Evolutionary conservation across 2,797 vertebrate species (phyloP), one percentile per base, ranked within the genome.

Genomic region (Botia almorhae): DNA sequence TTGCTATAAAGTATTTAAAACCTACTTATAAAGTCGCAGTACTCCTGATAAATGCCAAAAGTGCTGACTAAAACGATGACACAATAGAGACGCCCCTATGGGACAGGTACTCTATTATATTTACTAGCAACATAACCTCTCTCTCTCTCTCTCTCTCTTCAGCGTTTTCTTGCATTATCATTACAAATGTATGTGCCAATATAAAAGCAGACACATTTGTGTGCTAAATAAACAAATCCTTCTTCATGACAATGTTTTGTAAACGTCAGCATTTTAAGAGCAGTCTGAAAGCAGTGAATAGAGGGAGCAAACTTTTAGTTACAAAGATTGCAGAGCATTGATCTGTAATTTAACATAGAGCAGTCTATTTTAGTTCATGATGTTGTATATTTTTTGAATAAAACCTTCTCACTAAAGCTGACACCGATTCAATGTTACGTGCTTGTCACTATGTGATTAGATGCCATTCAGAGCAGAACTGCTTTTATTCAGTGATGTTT

Each of bases 61-160:
- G 56, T 58, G 58, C 23, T 26, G 13, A 29, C 17, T 7, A 11
- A 76, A 12, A 67, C 10, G 7, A 39, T 51, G 46, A 33, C 8
- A 43, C 39, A 19, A 53, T 46, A 8, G 39, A 8, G 11, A 29
- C 17, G 21, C 65, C 67, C 76, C 76, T 70, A 23, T 51, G 8
- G 67, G 76, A 33, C 67, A 78, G 76, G 67, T 51, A 5, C 13
- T 60, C 5, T 13, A 4, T 19, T 56, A 43, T 43, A 43, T 7
- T 17, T 55, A 26, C 23, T 61, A 29, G 23, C 8, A 43, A 4
- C 23, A 14, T 10, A 33, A 26, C 6, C 26, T 56, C n/a, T 11
- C 12, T 5, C 4, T 43, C 39, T 43, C 51, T 46, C 8, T 74
- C 14, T n/a, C 17, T 33, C 39, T 43, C 39, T 43, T 6, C 8